Conservation (phyloP, 2,888 invertebrate genomes). For the Tenthredo livida region DNA sequence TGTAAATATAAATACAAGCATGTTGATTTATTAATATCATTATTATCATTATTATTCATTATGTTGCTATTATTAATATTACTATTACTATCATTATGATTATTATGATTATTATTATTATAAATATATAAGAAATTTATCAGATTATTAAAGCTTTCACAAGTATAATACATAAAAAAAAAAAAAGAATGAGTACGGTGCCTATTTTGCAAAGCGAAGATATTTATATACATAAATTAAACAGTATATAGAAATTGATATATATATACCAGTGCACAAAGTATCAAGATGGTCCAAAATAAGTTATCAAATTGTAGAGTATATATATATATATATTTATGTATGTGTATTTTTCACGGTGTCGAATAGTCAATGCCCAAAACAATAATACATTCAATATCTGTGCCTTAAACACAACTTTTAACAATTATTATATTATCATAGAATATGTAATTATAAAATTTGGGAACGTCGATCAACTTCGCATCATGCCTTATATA, state of each 20-base stretch:
- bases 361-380: constrained; percentile 12
- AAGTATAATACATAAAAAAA: constrained; percentile 43
- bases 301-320: constrained; percentile 11
- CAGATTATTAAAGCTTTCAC: constrained; percentile 24
- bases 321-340: constrained; percentile 7
- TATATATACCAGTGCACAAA: constrained; percentile 36
- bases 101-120: constrained; percentile 29
- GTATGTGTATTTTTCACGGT: constrained; percentile 2
- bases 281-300: constrained; percentile 31
- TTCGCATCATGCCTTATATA: constrained; percentile 28
- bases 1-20: constrained; percentile 40
- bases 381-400: constrained; percentile 27
- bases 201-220: constrained; percentile 5
- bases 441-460: not conserved
- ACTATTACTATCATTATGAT: constrained; percentile 18
- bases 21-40: constrained; percentile 36
- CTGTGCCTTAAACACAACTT: constrained; percentile 1
- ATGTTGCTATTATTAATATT: constrained; percentile 43
- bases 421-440: not conserved
- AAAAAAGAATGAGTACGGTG: not conserved
- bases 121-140: constrained; percentile 21
- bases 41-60: constrained; percentile 32
- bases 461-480: not conserved
- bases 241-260: not conserved
- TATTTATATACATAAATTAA: constrained; percentile 1